phyloP scores from a whole-genome alignment of 2,797 vertebrate genomes.

The Mionectes olivaceus region DNA sequence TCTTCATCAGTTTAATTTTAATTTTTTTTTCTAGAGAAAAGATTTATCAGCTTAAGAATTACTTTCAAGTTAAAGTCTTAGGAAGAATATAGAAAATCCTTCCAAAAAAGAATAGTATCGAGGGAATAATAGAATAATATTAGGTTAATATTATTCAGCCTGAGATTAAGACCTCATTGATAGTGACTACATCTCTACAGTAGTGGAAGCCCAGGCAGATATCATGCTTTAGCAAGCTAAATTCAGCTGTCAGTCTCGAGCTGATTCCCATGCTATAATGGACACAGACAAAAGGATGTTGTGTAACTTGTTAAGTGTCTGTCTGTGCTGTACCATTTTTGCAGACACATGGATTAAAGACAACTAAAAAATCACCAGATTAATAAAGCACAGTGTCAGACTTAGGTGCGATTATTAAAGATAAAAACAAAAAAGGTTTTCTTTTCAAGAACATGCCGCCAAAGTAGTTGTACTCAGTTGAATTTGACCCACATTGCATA shows the following conservation, averaged over 20 bases:
- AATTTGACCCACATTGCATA: conserved; percentile 25
- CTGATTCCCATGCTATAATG: not conserved
- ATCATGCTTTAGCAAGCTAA: not conserved
- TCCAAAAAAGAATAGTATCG: not conserved
- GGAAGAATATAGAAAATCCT: not conserved
- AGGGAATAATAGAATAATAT: not conserved
- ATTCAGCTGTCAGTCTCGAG: not conserved
- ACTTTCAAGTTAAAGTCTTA: not conserved
- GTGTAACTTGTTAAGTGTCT: not conserved
- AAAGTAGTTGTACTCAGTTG: not conserved
- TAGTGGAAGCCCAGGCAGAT: not conserved
- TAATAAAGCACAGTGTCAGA: not conserved
- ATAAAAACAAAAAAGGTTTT: accelerated
- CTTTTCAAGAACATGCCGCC: not conserved
- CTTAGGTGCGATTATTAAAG: not conserved
- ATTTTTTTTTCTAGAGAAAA: not conserved
- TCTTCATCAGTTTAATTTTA: not conserved
- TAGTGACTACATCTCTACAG: not conserved
- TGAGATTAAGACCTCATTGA: not conserved
- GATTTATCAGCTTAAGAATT: not conserved
- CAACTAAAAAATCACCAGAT: not conserved
- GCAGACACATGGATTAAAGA: not conserved
- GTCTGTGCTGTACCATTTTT: not conserved
- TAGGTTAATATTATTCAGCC: not conserved
- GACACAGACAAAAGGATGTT: not conserved